phyloP scores from a whole-genome alignment of 2,113 vertebrate genomes.

The Clarias gariepinus region DNA sequence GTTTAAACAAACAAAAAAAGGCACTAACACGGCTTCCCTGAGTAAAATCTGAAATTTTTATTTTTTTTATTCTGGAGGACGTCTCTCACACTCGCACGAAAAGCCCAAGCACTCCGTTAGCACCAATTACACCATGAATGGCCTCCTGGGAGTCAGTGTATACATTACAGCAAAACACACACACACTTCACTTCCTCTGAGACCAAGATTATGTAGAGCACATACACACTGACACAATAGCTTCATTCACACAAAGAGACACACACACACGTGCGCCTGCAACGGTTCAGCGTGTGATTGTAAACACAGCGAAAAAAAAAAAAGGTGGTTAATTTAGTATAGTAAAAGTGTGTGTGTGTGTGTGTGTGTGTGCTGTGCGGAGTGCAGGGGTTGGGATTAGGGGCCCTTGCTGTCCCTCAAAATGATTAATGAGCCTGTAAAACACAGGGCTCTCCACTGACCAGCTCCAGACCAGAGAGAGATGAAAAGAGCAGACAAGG shows the following conservation, averaged over 20 bases:
- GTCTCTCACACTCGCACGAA: constrained; percentile 66
- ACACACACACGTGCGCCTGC: not conserved
- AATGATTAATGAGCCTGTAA: constrained; percentile 86
- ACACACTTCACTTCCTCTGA: not conserved
- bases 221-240: constrained; percentile 2
- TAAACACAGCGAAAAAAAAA: not conserved
- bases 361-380: constrained; percentile 61
- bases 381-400: constrained; percentile 78
- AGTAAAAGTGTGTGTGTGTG: constrained; percentile 11
- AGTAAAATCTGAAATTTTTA: not conserved
- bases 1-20: not conserved
- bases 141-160: constrained; percentile 69
- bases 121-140: constrained; percentile 73
- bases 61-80: constrained; percentile 48
- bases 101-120: constrained; percentile 68
- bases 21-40: not conserved
- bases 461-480: constrained; percentile 46
- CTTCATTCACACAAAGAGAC: not conserved
- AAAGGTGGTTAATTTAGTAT: not conserved
- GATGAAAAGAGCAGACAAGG: constrained; percentile 54
- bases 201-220: not conserved
- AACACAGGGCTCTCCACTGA: constrained; percentile 65
- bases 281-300: not conserved
- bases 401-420: constrained; percentile 78
- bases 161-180: not conserved